Percentiles rank a stretch among this genome's conserved stretches.
Conservation (phyloP, 2,888 invertebrate species). For the Mythimna lalbum region DNA sequence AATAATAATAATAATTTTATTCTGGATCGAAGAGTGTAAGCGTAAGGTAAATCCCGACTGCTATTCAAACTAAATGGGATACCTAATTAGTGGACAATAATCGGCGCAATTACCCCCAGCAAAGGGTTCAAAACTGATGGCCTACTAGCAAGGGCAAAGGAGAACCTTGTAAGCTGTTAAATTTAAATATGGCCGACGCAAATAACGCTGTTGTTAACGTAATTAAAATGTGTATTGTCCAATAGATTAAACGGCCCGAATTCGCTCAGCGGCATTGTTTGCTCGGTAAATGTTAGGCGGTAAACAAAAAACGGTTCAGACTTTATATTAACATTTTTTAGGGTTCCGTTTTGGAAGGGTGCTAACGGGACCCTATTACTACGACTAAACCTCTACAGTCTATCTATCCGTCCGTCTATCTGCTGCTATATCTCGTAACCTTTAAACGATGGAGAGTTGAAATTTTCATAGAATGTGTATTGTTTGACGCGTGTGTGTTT, state of each 20-base stretch:
- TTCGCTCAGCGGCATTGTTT: slow-evolving; percentile 46
- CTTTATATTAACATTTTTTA: slow-evolving; percentile 15
- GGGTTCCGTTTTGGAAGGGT: not conserved
- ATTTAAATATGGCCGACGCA: slow-evolving; percentile 51
- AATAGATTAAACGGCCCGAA: slow-evolving; percentile 46
- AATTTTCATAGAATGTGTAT: too few relatives aligned
- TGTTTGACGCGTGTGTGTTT: too few relatives aligned
- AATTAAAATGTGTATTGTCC: slow-evolving; percentile 51
- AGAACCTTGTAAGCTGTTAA: slow-evolving; percentile 46
- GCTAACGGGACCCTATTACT: too few relatives aligned
- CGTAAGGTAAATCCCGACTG: slow-evolving; percentile 48
- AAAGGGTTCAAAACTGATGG: slow-evolving; percentile 47
- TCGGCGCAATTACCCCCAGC: slow-evolving; percentile 57
- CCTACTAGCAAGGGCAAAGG: slow-evolving; percentile 36
- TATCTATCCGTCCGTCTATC: not conserved
- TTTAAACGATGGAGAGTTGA: too few relatives aligned
- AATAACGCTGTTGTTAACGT: slow-evolving; percentile 29
- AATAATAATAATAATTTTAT: slow-evolving; percentile 6
- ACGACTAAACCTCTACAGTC: not conserved
- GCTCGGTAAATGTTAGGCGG: slow-evolving; percentile 33
- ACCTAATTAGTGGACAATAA: slow-evolving; percentile 66
- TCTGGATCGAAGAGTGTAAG: slow-evolving; percentile 20
- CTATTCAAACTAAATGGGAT: slow-evolving; percentile 54
- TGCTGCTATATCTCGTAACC: not conserved
- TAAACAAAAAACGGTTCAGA: slow-evolving; percentile 26